Percentiles rank a stretch among this genome's conserved stretches.
These are phyloP conservation scores for Eolophus roseicapilla DNA, from an alignment of 2,113 vertebrate genomes.

Conservation along the genomic window DNA sequence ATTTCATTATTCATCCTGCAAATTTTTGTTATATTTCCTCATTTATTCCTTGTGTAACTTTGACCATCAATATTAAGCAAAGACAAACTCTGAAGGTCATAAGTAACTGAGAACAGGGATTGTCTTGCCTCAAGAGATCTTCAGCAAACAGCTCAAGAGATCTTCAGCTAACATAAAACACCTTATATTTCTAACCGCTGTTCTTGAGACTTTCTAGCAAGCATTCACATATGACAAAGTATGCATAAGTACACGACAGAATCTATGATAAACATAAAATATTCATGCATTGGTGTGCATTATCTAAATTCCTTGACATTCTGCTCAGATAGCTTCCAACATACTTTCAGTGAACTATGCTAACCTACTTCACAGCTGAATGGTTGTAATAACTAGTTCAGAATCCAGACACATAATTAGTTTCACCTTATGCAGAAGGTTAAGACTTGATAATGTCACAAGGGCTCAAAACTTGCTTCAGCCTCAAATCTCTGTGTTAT, in stretches of 20 bases:
- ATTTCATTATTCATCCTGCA: neutral
- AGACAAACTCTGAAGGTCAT: neutral
- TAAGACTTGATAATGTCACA: neutral
- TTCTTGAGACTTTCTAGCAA: neutral
- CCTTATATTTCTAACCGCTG: neutral
- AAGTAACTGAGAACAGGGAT: neutral
- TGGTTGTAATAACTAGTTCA: neutral
- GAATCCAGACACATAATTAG: constrained; percentile 1
- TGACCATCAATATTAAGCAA: neutral
- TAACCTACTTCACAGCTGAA: constrained; percentile 31
- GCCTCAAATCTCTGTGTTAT: neutral
- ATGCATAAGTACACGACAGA: neutral
- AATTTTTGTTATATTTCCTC: neutral
- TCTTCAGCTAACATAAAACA: neutral
- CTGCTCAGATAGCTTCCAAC: neutral
- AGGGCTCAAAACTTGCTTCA: neutral
- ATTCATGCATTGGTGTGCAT: neutral
- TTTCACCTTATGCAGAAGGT: constrained; percentile 28
- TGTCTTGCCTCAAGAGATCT: neutral
- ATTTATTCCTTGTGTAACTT: neutral
- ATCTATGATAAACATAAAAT: neutral
- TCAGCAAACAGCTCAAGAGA: neutral
- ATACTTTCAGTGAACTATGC: neutral
- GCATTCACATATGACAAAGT: neutral
- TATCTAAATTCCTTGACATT: neutral